Conservation (phyloP, 2,888 invertebrate species). For the Rosalia funebris region DNA sequence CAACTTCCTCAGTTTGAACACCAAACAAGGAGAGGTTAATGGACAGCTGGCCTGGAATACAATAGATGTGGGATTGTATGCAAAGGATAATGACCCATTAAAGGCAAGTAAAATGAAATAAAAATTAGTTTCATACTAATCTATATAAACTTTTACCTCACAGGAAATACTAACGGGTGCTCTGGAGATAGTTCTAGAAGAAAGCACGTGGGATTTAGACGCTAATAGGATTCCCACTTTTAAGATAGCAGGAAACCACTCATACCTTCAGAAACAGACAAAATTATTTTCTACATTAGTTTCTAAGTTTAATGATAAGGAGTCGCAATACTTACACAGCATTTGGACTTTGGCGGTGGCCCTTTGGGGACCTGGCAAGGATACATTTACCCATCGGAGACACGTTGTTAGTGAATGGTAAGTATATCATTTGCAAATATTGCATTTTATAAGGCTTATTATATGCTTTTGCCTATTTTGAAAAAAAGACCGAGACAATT, state of each 20-base stretch:
- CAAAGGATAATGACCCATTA: slow-evolving; percentile 27
- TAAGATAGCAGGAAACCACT: slow-evolving; percentile 42
- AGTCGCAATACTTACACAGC: slow-evolving; percentile 66
- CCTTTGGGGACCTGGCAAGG: slow-evolving; percentile 84
- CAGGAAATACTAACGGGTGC: slow-evolving; percentile 47
- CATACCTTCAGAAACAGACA: slow-evolving; percentile 49
- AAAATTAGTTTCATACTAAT: not conserved
- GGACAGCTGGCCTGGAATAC: slow-evolving; percentile 39
- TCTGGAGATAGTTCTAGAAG: slow-evolving; percentile 49
- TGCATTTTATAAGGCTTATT: too few relatives aligned
- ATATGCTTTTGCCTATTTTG: too few relatives aligned
- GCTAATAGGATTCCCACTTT: slow-evolving; percentile 52
- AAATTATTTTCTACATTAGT: slow-evolving; percentile 48
- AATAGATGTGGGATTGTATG: slow-evolving; percentile 30
- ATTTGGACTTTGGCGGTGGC: slow-evolving; percentile 83
- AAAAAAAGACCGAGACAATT: too few relatives aligned
- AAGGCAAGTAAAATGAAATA: slow-evolving; percentile 27
- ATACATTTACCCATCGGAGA: slow-evolving; percentile 61
- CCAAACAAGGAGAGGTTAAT: slow-evolving; percentile 34
- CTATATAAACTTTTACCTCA: too few relatives aligned
- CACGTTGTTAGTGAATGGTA: slow-evolving; percentile 52
- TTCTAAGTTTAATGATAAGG: slow-evolving; percentile 41
- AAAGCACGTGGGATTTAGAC: slow-evolving; percentile 44
- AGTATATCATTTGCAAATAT: slow-evolving; percentile 12
- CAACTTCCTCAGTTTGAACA: slow-evolving; percentile 58